Percentiles rank a stretch among this genome's conserved stretches.
Evolutionary conservation across 2,888 invertebrate genomes (phyloP).

Genomic region (Idaea straminata): DNA sequence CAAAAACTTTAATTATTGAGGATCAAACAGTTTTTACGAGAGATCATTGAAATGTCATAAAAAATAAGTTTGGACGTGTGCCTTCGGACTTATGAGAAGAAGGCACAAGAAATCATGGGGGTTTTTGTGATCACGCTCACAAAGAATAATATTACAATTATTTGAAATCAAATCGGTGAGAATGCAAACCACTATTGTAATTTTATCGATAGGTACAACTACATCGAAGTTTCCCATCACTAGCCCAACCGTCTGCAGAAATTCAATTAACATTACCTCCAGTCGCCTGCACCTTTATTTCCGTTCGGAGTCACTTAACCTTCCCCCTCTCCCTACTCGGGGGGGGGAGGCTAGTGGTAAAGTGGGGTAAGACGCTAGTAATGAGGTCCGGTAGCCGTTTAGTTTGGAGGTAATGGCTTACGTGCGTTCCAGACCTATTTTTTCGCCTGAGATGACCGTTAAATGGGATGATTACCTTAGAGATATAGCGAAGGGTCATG

Average conservation of each 20-base stretch:
- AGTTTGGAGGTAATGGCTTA: constrained; percentile 76
- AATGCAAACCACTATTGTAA: background rate
- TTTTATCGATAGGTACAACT: constrained; percentile 23
- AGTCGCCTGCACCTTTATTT: constrained; percentile 81
- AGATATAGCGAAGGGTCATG: constrained; percentile 21
- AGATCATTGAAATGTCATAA: too few relatives aligned
- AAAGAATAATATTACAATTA: too few relatives aligned
- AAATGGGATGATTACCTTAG: constrained; percentile 31
- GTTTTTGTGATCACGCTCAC: too few relatives aligned
- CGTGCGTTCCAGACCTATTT: constrained; percentile 57
- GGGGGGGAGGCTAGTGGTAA: constrained; percentile 21
- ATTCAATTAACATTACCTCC: constrained; percentile 82
- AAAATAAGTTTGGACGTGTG: too few relatives aligned
- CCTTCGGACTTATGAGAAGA: too few relatives aligned
- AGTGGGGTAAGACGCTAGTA: constrained; percentile 64
- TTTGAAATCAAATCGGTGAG: too few relatives aligned
- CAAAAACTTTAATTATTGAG: too few relatives aligned
- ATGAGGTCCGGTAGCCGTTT: constrained; percentile 78
- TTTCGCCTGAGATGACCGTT: constrained; percentile 36
- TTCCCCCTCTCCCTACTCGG: constrained; percentile 30
- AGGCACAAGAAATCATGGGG: too few relatives aligned
- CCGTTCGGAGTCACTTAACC: constrained; percentile 78
- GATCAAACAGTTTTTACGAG: too few relatives aligned
- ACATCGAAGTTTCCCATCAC: constrained; percentile 39
- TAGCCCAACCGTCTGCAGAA: constrained; percentile 73